phyloP scores from a whole-genome alignment of 2,797 vertebrate species.

The Antennarius maculatus region DNA sequence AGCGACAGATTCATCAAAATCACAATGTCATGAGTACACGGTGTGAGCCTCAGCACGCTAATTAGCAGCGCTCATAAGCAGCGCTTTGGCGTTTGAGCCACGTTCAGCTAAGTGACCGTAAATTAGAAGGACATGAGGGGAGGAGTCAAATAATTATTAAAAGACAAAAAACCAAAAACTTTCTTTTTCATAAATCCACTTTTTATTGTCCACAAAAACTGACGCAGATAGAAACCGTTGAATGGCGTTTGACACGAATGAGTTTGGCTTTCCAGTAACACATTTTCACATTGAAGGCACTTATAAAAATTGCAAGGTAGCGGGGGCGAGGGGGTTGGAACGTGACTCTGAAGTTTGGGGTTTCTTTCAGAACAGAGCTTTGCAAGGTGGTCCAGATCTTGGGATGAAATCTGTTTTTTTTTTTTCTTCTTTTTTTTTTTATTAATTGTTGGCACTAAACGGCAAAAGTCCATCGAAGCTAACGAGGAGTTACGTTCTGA shows the following conservation, averaged over 20 bases:
- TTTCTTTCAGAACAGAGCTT: not conserved
- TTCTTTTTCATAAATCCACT: constrained; percentile 41
- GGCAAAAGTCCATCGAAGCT: constrained; percentile 1
- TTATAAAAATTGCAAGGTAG: constrained; percentile 24
- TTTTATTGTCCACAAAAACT: constrained; percentile 67
- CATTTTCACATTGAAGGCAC: constrained; percentile 60
- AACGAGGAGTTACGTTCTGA: not conserved
- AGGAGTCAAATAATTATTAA: accelerated
- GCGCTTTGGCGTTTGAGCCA: constrained; percentile 21
- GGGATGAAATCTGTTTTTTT: not conserved
- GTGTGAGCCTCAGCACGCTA: constrained; percentile 18
- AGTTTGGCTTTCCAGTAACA: constrained; percentile 33
- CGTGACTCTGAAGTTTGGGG: constrained; percentile 16
- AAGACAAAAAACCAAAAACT: not conserved
- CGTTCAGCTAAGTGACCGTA: constrained; percentile 6
- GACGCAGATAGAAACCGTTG: constrained; percentile 49
- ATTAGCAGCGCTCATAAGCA: constrained; percentile 32
- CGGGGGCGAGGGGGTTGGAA: not conserved
- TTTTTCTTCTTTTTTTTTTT: constrained; percentile 19
- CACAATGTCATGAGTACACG: constrained; percentile 31
- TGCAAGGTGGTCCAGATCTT: not conserved
- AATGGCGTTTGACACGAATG: constrained; percentile 20
- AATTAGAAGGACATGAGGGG: not conserved
- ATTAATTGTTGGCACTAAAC: constrained; percentile 27
- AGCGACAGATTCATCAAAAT: constrained; percentile 39